A percentile compares a stretch with the other conserved stretches of the same genome.
phyloP scores from a whole-genome alignment of 1,140 invertebrate genomes.

The Rhopalosiphum padi region DNA sequence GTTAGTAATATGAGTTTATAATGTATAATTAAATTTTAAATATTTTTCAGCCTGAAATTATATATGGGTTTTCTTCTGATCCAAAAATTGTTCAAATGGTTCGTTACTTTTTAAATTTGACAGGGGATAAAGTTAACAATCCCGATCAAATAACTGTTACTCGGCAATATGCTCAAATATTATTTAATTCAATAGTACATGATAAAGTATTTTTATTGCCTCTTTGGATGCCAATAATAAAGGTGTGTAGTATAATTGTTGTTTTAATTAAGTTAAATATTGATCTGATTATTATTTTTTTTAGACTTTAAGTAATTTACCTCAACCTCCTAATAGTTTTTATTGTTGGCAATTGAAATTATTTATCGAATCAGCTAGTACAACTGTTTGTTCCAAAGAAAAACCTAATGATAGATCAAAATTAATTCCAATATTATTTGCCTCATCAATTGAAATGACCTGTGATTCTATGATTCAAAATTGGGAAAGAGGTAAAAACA shows the following conservation, averaged over 20 bases:
- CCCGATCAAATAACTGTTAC: conserved; percentile 66
- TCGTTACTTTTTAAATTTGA: conserved; percentile 69
- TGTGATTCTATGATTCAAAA: conserved; percentile 59
- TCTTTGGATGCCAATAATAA: conserved; percentile 74
- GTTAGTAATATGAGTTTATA: neutral
- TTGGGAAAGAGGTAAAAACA: conserved; percentile 33
- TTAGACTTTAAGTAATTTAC: conserved; percentile 53
- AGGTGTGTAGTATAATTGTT: conserved; percentile 66
- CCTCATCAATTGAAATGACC: conserved; percentile 62
- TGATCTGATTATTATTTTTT: neutral
- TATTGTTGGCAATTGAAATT: conserved; percentile 54
- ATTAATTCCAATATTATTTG: conserved; percentile 62
- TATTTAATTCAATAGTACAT: conserved; percentile 86
- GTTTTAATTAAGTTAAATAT: neutral
- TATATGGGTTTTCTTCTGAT: conserved; percentile 68
- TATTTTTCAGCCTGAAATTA: conserved; percentile 64
- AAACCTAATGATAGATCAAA: conserved; percentile 58
- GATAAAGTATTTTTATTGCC: conserved; percentile 83
- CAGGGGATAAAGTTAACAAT: conserved; percentile 23
- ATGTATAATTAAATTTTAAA: neutral
- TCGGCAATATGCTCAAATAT: conserved; percentile 76
- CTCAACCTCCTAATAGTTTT: conserved; percentile 51
- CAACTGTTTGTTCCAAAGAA: conserved; percentile 59
- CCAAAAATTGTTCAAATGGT: conserved; percentile 67
- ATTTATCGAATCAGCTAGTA: conserved; percentile 60